These are phyloP conservation scores for Indri indri DNA, from an alignment of 2,113 vertebrate species.

Conservation along the genomic window DNA sequence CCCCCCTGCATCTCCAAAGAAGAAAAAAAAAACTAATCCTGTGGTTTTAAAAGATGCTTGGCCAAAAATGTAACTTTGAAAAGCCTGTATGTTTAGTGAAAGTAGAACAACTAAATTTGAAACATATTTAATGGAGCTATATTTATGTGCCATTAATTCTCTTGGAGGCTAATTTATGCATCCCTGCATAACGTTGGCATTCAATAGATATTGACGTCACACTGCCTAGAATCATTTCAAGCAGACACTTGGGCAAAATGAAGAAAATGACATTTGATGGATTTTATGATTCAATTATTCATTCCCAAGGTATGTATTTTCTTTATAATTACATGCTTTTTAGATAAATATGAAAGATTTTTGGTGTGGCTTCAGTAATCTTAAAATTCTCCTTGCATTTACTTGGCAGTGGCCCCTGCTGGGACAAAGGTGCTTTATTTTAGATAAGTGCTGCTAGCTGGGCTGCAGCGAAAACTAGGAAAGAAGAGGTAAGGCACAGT, in stretches of 20 bases:
- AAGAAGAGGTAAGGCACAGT: neutral
- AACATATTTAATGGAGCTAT: slow-evolving; percentile 51
- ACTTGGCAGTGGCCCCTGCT: neutral
- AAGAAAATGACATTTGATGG: slow-evolving; percentile 66
- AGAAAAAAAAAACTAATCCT: slow-evolving; percentile 28
- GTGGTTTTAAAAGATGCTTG: slow-evolving; percentile 45
- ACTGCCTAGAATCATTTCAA: slow-evolving; percentile 29
- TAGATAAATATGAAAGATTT: slow-evolving; percentile 63
- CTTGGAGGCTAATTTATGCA: slow-evolving; percentile 13
- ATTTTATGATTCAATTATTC: slow-evolving; percentile 63
- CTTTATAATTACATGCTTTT: slow-evolving; percentile 55
- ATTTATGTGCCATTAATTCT: slow-evolving; percentile 46
- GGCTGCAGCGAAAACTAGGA: neutral
- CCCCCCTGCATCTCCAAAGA: neutral
- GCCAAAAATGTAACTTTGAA: slow-evolving; percentile 37
- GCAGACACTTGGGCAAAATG: slow-evolving; percentile 63
- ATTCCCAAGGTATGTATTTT: slow-evolving; percentile 68
- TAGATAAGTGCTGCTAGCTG: slow-evolving; percentile 1
- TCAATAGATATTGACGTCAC: slow-evolving; percentile 40
- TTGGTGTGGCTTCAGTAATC: slow-evolving; percentile 51
- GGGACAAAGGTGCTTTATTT: slow-evolving; percentile 7
- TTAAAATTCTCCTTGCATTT: slow-evolving; percentile 47
- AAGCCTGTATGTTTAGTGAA: slow-evolving; percentile 10
- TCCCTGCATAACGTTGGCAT: slow-evolving; percentile 6
- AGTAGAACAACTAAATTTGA: slow-evolving; percentile 26